Base-by-base conservation (phyloP, 2,113 vertebrate species). In the Mionectes macconnelli region DNA sequence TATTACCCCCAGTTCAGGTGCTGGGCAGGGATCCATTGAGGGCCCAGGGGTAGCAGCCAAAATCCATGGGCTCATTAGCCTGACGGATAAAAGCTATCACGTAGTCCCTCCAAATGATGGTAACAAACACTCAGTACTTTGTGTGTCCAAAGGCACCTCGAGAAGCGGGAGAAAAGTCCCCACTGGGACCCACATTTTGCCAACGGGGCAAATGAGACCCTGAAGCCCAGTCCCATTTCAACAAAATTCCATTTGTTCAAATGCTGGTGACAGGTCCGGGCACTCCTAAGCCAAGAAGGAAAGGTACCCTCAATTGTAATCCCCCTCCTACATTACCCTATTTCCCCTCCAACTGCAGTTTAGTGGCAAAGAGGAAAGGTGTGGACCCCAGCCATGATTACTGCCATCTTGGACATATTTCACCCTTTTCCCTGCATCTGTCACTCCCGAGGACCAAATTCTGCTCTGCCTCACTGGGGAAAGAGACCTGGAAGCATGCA, bases 321-420 rank as follows among this genome's bases (percentile, higher is more conserved):
- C 21, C 2, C 5, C 8, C 6, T 47, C 10, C 2, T 25, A 1
- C 7, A 6, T 39, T 6, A 2, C 13, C 6, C 12, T 12, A 1
- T 72, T 84, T 78, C 24, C 24, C 52, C 42, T 53, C 55, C 21
- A 17, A 10, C 4, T 21, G 8, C 23, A 59, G 24, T 30, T 83
- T 55, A 49, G 23, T 57, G 55, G 6, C 12, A 63, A 62, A 82
- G 3, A 85, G 3, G 30, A 39, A 64, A n/a, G 10, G 2, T 64
- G 30, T 20, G n/a, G 6, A 45, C 18, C 6, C 17, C 49, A 35
- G 33, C 5, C 47, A 40, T 11, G 0, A 56, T 15, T 52, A 7
- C 14, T 10, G 14, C 2, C 28, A 24, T 3, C 25, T 37, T 59
- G 35, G 28, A 67, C 3, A 3, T 39, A 16, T 87, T 81, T 45